phyloP scores from a whole-genome alignment of 1,140 invertebrate species.

The Aphidius gifuensis region DNA sequence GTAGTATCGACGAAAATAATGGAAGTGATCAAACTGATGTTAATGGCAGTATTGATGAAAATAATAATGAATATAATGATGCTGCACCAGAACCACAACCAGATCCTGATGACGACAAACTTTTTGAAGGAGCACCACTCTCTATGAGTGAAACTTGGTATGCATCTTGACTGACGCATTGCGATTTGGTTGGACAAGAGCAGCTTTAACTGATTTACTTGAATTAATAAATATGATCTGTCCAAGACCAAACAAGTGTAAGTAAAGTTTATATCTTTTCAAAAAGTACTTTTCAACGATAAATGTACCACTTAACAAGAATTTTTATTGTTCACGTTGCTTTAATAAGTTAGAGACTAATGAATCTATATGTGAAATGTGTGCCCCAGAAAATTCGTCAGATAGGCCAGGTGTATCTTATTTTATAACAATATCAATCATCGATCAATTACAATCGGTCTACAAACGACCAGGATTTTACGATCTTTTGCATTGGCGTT shows the following conservation, averaged over 20 bases:
- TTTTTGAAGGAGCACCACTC: no score
- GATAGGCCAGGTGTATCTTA: not conserved
- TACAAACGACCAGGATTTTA: constrained; percentile 21
- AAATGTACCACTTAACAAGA: constrained; percentile 5
- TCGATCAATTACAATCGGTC: constrained; percentile 19
- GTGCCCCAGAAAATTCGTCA: not conserved
- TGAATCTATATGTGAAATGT: constrained; percentile 7
- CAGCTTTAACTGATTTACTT: constrained; percentile 12
- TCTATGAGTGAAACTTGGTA: no score
- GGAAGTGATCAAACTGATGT: no score
- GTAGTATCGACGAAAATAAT: no score
- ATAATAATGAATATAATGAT: no score
- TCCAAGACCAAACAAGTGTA: constrained; percentile 13
- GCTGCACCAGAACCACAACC: no score
- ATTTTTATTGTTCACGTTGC: constrained; percentile 22
- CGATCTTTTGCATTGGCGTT: constrained; percentile 13
- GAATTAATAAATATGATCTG: constrained; percentile 16
- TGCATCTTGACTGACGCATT: no score
- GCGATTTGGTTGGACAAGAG: no score
- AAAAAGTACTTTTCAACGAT: constrained; percentile 18
- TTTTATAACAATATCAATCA: constrained; percentile 24
- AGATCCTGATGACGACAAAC: no score
- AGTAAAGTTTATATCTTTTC: constrained; percentile 14
- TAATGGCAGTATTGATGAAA: no score
- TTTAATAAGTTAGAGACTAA: constrained; percentile 1